Percentiles rank a stretch among this genome's conserved stretches.
Evolutionary conservation across 2,888 invertebrate genomes (phyloP).

Genomic region (Tetranychus truncatus): DNA sequence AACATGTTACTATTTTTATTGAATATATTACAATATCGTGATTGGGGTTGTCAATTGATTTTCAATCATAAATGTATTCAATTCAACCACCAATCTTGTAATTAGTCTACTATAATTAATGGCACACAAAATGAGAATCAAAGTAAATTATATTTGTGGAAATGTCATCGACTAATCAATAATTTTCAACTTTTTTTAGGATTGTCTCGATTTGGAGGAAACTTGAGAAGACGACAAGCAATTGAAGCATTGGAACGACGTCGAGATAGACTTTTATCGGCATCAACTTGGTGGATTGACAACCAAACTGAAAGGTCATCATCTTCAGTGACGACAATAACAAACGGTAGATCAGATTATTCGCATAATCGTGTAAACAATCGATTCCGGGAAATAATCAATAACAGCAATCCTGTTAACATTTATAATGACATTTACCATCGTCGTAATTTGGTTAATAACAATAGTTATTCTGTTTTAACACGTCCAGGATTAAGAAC

Average conservation of each 20-base stretch:
- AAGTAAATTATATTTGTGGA: too few species aligned
- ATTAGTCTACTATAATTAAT: too few species aligned
- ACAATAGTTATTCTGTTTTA: not conserved
- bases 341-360: not conserved
- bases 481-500: not conserved
- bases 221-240: constrained; percentile 5
- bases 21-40: too few species aligned
- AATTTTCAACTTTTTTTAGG: not conserved
- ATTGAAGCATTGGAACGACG: constrained; percentile 5
- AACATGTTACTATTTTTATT: too few species aligned
- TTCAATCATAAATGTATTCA: too few species aligned
- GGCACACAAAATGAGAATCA: too few species aligned
- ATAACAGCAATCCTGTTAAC: not conserved
- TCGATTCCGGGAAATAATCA: not conserved
- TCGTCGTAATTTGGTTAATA: not conserved
- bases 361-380: not conserved
- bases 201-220: not conserved
- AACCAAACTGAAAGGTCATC: not conserved
- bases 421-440: too few species aligned
- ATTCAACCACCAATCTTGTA: too few species aligned
- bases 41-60: too few species aligned
- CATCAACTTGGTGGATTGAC: not conserved
- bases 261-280: not conserved
- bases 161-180: not conserved
- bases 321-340: not conserved